These are phyloP conservation scores for Brachypalpus laphriformis DNA, from an alignment of 2,888 invertebrate genomes.

Conservation along the genomic window DNA sequence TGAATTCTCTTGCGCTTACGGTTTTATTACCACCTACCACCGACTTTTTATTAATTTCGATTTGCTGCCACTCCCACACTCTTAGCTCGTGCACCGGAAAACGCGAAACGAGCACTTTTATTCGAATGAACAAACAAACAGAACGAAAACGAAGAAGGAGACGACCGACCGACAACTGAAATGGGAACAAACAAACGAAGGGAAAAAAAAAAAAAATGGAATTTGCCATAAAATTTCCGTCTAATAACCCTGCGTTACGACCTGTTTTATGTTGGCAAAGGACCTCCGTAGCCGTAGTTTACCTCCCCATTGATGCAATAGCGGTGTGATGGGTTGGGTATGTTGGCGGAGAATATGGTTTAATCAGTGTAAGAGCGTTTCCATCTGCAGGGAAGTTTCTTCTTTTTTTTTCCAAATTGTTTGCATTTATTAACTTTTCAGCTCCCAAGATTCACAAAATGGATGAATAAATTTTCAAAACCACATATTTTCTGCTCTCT, in stretches of 20 bases:
- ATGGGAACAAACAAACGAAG: background rate
- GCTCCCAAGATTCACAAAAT: slow-evolving; percentile 2
- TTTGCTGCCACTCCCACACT: slow-evolving; percentile 30
- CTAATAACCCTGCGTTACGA: slow-evolving; percentile 67
- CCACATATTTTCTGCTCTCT: background rate
- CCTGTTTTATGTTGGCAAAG: slow-evolving; percentile 63
- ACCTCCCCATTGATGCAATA: background rate
- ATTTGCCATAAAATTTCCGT: slow-evolving; percentile 63
- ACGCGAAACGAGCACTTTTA: slow-evolving; percentile 61
- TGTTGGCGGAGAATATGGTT: slow-evolving; percentile 31
- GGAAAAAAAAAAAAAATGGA: slow-evolving; percentile 9
- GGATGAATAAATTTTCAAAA: slow-evolving; percentile 30
- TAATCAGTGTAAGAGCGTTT: slow-evolving; percentile 63
- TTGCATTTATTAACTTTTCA: slow-evolving; percentile 46
- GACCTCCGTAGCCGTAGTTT: slow-evolving; percentile 45
- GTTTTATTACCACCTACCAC: slow-evolving; percentile 37
- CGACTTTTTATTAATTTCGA: slow-evolving; percentile 63
- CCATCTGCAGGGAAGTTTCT: background rate
- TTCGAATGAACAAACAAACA: slow-evolving; percentile 65
- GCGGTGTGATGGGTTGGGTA: background rate
- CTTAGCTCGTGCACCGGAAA: slow-evolving; percentile 40
- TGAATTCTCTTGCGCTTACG: slow-evolving; percentile 1
- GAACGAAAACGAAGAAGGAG: slow-evolving; percentile 30
- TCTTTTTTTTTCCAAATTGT: background rate
- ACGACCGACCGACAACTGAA: background rate